Percentiles rank a stretch among this genome's conserved stretches.
Conservation (phyloP, 2,797 vertebrate genomes). For the Perodicticus potto region DNA sequence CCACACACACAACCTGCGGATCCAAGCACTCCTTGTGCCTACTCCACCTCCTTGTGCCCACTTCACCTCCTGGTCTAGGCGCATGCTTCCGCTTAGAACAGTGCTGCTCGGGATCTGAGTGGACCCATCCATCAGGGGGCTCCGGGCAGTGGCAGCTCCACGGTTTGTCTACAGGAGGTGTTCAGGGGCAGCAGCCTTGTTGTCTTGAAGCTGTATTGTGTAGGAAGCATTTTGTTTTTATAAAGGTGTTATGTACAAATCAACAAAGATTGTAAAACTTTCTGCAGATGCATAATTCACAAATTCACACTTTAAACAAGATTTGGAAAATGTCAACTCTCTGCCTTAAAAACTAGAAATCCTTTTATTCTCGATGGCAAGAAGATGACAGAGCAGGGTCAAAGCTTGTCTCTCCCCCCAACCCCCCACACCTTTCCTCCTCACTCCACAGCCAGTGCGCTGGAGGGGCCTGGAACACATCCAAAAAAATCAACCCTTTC, state of each 20-base stretch:
- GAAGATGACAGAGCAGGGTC: neutral
- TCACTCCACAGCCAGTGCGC: neutral
- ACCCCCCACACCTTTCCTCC: too few species aligned
- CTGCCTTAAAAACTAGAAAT: neutral
- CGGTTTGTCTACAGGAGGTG: neutral
- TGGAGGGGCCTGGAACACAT: neutral
- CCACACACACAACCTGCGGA: neutral
- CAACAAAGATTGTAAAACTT: neutral
- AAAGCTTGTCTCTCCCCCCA: too few species aligned
- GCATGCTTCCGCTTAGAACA: neutral
- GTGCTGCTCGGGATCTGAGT: neutral
- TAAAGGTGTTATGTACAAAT: constrained; percentile 43
- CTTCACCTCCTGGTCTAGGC: neutral
- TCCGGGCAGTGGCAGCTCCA: neutral
- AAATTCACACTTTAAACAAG: neutral
- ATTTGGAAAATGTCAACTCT: neutral
- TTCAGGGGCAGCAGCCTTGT: neutral
- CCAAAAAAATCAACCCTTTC: neutral
- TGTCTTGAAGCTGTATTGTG: neutral
- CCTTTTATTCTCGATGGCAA: neutral
- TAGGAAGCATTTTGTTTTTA: constrained; percentile 36
- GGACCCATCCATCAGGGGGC: neutral
- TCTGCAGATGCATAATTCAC: neutral
- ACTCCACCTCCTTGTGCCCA: neutral
- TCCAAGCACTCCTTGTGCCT: neutral